Conservation (phyloP, 2,113 vertebrate species). For the Tenebrosternarchus preto region DNA sequence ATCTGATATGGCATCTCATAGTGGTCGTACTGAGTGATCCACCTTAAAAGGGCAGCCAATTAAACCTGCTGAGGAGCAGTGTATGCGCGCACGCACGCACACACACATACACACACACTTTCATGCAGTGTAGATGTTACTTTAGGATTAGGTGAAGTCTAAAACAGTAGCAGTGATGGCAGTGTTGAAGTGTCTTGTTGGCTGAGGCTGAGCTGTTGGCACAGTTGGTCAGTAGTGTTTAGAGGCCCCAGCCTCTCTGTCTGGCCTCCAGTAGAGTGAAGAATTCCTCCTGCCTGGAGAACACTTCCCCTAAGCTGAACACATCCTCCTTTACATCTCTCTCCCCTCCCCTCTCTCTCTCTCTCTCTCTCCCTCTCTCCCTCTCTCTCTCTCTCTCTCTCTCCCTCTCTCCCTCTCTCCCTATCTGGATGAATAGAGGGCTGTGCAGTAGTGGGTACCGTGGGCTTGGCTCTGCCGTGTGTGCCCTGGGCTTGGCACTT, state of each 20-base stretch:
- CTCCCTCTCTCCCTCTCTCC: neutral
- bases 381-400: conserved; percentile 9
- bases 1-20: conserved; percentile 71
- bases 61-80: conserved; percentile 59
- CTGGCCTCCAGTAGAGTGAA: conserved; percentile 31
- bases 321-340: conserved; percentile 47
- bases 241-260: conserved; percentile 46
- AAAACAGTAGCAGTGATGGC: conserved; percentile 15
- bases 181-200: conserved; percentile 47
- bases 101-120: neutral
- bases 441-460: conserved; percentile 44
- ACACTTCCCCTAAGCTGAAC: conserved; percentile 49
- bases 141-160: conserved; percentile 38
- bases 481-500: conserved; percentile 46
- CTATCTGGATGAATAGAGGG: conserved; percentile 45
- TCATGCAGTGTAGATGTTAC: conserved; percentile 39
- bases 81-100: conserved; percentile 25
- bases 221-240: neutral
- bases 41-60: conserved; percentile 74
- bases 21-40: conserved; percentile 68
- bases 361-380: conserved; percentile 21
- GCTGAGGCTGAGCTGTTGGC: conserved; percentile 15
- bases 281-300: conserved; percentile 49
- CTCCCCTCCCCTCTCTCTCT: neutral
- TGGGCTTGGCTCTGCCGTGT: conserved; percentile 20